phyloP scores from a whole-genome alignment of 2,888 invertebrate species.

The Pterobdella sp. region DNA sequence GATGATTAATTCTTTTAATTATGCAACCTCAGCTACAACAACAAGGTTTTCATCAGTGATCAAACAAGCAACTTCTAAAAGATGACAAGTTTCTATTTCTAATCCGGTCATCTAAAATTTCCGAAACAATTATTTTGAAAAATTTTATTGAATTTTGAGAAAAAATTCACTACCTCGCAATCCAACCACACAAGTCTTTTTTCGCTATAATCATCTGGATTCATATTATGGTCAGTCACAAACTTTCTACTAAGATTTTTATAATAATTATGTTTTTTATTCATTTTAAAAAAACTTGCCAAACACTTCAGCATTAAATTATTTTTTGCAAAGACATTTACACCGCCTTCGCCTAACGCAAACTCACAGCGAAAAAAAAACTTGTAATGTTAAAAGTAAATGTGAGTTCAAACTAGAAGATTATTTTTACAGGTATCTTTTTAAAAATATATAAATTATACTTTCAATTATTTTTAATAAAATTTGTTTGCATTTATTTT shows the following conservation, averaged over 20 bases:
- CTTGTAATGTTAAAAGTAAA: no score
- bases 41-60: conserved; percentile 74
- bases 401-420: no score
- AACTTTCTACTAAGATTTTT: background rate
- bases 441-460: no score
- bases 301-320: background rate
- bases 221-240: background rate
- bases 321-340: conserved; percentile 60
- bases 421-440: no score
- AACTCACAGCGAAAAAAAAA: no score
- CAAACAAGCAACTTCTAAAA: conserved; percentile 81
- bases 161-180: conserved; percentile 29
- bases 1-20: background rate
- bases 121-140: background rate
- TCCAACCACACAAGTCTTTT: conserved; percentile 34
- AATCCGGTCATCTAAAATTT: conserved; percentile 72
- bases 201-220: conserved; percentile 11
- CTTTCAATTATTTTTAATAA: no score
- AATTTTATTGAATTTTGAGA: background rate
- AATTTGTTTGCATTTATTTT: no score
- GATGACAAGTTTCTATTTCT: conserved; percentile 65
- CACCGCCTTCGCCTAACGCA: no score
- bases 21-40: conserved; percentile 61
- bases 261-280: background rate
- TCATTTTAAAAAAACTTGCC: background rate